Base-by-base conservation (phyloP, 35 echinoderm and acorn worm genomes). In the Stichopus chloronotus region DNA sequence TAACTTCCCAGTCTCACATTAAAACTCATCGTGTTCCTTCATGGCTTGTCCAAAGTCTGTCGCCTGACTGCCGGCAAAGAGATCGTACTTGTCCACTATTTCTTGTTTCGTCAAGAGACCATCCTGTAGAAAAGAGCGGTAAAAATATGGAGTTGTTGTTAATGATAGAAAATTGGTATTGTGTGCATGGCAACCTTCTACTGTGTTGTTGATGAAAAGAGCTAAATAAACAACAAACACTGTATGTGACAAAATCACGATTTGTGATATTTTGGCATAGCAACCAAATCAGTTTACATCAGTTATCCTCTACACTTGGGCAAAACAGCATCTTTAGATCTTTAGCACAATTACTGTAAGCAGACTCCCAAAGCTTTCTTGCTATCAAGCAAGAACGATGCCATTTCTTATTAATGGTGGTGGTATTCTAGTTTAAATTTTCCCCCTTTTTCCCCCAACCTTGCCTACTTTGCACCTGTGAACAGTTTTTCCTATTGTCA, bases 21-120 rank as follows among this genome's bases (percentile, higher is more conserved):
- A 98, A 79, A 98, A 98, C 85, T 98, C 96, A 77, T 98, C 96
- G 63, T 95, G 96, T 25, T 84, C 78, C 52, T 91, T 76, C 22
- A 94, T 72, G 74, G 90, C 88, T 90, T 92, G 90, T 12, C 95
- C 95, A 96, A 94, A 96, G 59, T 94, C 88, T 13, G 94, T 93
- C 2, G 92, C 96, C 58, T 93, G 92, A 74, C 96, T 98, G 4
- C 94, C 94, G 4, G 95, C 96, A 19, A 98, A 98, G 5, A 95
- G 79, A n/a, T 98, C 91, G 63, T 58, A 94, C 65, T 98, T 43
- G 19, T 74, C 55, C 6, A 98, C 17, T 78, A 98, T 92, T 91
- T 98, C 96, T 72, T 93, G 43, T 59, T 94, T 98, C 11, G 94
- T 94, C 8, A 98, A 90, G 53, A 83, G 78, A 5, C 91, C 79